These are phyloP conservation scores for Gila orcuttii DNA, from an alignment of 2,113 vertebrate species.

Conservation along the genomic window DNA sequence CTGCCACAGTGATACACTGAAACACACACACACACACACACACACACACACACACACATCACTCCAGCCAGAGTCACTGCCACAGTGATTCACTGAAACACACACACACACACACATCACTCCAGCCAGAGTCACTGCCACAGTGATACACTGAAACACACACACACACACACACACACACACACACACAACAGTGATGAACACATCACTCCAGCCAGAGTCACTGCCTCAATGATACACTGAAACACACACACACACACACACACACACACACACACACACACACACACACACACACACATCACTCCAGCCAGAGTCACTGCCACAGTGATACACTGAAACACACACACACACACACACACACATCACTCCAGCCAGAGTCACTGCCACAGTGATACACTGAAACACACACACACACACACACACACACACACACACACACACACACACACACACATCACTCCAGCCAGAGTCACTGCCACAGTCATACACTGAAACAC, in stretches of 20 bases:
- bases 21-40: neutral
- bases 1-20: slow-evolving; percentile 84
- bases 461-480: slow-evolving; percentile 84
- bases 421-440: no score
- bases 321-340: slow-evolving; percentile 82
- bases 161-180: neutral
- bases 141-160: slow-evolving; percentile 77
- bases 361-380: slow-evolving; percentile 83
- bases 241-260: slow-evolving; percentile 53
- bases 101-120: slow-evolving; percentile 63
- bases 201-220: slow-evolving; percentile 83
- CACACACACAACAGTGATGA: no score
- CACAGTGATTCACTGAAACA: slow-evolving; percentile 79
- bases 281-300: no score
- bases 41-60: no score
- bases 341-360: neutral
- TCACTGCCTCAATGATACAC: slow-evolving; percentile 82
- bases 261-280: no score
- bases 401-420: slow-evolving; percentile 53
- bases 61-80: slow-evolving; percentile 83
- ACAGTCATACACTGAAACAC: slow-evolving; percentile 77
- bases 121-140: slow-evolving; percentile 83
- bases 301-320: slow-evolving; percentile 81
- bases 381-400: slow-evolving; percentile 82
- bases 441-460: no score